Base-by-base conservation (phyloP, 2,888 invertebrate species). In the Acheta domesticus region DNA sequence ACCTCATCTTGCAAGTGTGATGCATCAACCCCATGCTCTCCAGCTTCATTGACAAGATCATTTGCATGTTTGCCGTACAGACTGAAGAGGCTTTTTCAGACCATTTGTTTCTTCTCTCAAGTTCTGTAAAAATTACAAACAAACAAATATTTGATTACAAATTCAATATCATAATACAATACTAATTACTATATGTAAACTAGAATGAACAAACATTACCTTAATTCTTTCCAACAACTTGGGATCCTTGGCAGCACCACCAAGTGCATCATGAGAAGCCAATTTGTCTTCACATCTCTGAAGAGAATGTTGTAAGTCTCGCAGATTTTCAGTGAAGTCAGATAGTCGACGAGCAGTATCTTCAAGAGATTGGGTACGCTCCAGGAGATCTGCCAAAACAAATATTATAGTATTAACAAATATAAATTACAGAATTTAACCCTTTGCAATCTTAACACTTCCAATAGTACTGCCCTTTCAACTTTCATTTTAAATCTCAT, bases 251-350 rank as follows among this genome's bases (percentile, higher is more conserved):
- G 93, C 92, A 82, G 94, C 91, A 86, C 92, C 90, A 84, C 94
- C 89, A 78, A 93, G 86, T 83, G 93, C 90, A 89, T 94, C 93
- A 84, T 93, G 93, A 5, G 92, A 91, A 21, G 92, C 92, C 74
- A 95, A 87, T 82, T 94, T 92, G 87, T 97, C 97, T 87, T 97
- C 97, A 86, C 96, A 95, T 80, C 96, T 91, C 84, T 94, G 93
- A 80, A 98, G 89, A 8, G 93, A 92, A 81, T 96, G 94, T 83
- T 94, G 93, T n/a, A 97, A 89, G 80, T 95, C 96, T 73, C 96
- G 90, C 19, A 95, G 88, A 81, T 93, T 93, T 85, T 97, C 97
- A 77, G 92, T 92, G 85, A 96, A 95, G 84, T 97, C 96, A 79
- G 93, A 92, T 79, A 97, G 88, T 83, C 93, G 92, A 80, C 94